Percentiles rank a stretch among this genome's conserved stretches.
Evolutionary conservation across 2,113 vertebrate species (phyloP).

Genomic region (Otis tarda): DNA sequence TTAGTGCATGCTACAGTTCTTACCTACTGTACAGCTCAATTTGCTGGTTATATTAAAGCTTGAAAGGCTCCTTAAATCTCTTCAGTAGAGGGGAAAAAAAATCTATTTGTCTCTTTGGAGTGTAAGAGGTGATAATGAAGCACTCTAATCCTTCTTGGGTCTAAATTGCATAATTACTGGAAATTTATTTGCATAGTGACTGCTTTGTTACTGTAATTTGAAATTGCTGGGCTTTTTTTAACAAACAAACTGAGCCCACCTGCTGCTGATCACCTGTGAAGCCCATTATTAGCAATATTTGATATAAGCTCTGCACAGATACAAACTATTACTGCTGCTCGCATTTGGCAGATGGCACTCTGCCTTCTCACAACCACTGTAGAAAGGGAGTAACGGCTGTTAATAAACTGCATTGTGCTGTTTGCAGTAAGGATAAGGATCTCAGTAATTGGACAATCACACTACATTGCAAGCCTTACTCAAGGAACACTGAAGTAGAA

Average conservation of each 20-base stretch:
- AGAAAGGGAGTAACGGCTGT: constrained; percentile 30
- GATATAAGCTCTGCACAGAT: background rate
- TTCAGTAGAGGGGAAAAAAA: background rate
- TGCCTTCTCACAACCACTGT: background rate
- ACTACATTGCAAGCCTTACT: background rate
- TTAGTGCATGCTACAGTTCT: background rate
- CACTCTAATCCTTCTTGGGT: background rate
- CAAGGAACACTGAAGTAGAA: background rate
- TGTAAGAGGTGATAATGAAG: background rate
- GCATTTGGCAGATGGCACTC: background rate
- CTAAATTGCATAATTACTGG: constrained; percentile 2
- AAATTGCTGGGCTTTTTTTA: background rate
- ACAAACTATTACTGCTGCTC: background rate
- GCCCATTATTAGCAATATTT: background rate
- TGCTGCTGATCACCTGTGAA: background rate
- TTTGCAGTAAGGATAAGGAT: background rate
- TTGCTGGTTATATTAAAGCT: constrained; percentile 17
- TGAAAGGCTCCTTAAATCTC: constrained; percentile 19
- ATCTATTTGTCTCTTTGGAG: background rate
- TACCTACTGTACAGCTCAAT: background rate
- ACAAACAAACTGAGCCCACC: background rate
- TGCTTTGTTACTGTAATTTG: background rate
- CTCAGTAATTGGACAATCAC: background rate
- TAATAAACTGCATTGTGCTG: constrained; percentile 35
- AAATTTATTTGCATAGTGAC: background rate